Conservation (phyloP, 1,140 invertebrate genomes). For the Dendrolimus punctatus region DNA sequence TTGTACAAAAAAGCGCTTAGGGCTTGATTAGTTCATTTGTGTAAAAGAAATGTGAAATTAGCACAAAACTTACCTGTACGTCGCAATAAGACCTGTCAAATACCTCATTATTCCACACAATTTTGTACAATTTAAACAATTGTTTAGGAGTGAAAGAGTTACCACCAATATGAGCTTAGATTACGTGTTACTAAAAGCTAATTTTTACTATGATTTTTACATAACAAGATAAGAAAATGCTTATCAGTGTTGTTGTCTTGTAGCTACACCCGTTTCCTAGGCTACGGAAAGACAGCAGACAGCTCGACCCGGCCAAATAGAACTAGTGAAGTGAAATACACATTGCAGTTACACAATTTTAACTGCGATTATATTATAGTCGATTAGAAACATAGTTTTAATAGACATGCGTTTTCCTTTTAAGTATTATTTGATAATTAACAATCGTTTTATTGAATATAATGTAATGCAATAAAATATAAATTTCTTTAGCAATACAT, state of each 20-base stretch:
- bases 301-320: conserved; percentile 20
- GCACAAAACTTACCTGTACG: conserved; percentile 52
- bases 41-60: conserved; percentile 11
- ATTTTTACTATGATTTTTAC: conserved; percentile 35
- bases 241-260: conserved; percentile 60
- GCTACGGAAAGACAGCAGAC: conserved; percentile 35
- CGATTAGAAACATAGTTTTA: too few relatives aligned
- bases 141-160: not conserved
- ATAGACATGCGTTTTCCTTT: too few relatives aligned
- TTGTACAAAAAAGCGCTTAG: not conserved
- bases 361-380: too few relatives aligned
- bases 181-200: conserved; percentile 2
- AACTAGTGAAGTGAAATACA: conserved; percentile 15
- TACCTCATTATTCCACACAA: conserved; percentile 20
- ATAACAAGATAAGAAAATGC: conserved; percentile 41
- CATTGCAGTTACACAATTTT: not conserved
- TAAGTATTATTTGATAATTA: too few relatives aligned
- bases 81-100: conserved; percentile 60
- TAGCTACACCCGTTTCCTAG: conserved; percentile 69
- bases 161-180: not conserved
- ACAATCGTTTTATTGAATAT: too few relatives aligned
- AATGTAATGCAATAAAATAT: too few relatives aligned
- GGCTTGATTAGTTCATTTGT: conserved; percentile 1
- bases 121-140: not conserved
- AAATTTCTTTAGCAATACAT: too few relatives aligned